phyloP scores from a whole-genome alignment of 2,888 invertebrate genomes.

The Campaea margaritaria region DNA sequence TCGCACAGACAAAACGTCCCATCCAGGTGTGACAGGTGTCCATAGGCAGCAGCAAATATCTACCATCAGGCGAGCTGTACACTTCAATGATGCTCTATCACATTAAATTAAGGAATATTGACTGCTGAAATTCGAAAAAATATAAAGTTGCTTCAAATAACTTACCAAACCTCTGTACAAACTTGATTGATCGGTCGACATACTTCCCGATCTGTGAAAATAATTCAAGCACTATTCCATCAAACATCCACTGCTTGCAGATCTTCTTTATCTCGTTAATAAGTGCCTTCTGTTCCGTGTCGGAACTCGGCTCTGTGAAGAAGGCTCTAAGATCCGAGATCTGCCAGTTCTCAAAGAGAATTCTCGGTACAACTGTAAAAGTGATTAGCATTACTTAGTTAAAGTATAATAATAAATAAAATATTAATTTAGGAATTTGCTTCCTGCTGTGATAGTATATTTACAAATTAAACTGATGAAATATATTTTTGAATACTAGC shows the following conservation, averaged over 20 bases:
- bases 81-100: too few species aligned
- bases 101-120: too few species aligned
- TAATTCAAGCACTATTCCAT: constrained; percentile 96
- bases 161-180: constrained; percentile 88
- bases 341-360: constrained; percentile 95
- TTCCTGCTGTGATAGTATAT: too few species aligned
- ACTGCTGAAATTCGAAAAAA: too few species aligned
- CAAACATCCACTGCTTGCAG: constrained; percentile 91
- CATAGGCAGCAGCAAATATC: too few species aligned
- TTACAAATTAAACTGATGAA: too few species aligned
- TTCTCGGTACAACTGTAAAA: constrained; percentile 92
- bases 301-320: constrained; percentile 87
- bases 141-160: constrained; percentile 36
- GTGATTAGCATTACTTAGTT: background rate
- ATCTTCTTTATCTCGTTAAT: constrained; percentile 88
- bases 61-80: too few species aligned
- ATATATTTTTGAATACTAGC: too few species aligned
- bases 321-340: constrained; percentile 90
- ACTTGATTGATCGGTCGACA: constrained; percentile 87
- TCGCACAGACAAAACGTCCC: too few species aligned
- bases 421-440: too few species aligned
- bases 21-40: too few species aligned
- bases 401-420: too few species aligned
- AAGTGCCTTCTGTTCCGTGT: constrained; percentile 88
- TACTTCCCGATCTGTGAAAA: constrained; percentile 91